Evolutionary conservation across 2,888 invertebrate genomes (phyloP).

Genomic region (Aphidius colemani): DNA sequence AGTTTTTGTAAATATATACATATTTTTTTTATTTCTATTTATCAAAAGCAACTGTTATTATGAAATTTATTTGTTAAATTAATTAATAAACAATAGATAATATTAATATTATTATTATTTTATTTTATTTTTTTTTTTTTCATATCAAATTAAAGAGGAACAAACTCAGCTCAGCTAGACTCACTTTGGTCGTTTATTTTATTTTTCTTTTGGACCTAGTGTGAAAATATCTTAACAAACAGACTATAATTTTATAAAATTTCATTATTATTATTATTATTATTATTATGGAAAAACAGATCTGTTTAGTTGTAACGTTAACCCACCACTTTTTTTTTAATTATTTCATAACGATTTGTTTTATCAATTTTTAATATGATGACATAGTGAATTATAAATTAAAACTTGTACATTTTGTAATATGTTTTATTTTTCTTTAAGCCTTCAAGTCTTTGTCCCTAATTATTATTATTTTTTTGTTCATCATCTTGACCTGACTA

Average conservation of each 20-base stretch:
- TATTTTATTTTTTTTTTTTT: too few relatives aligned
- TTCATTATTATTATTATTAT: too few relatives aligned
- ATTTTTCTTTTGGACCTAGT: neutral
- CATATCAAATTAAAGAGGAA: neutral
- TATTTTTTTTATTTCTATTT: too few relatives aligned
- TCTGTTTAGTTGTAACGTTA: constrained; percentile 31
- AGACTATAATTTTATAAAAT: too few relatives aligned
- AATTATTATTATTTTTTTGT: constrained; percentile 47
- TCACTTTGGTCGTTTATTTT: neutral
- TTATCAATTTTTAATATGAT: too few relatives aligned
- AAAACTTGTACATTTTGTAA: constrained; percentile 57
- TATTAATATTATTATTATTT: too few relatives aligned
- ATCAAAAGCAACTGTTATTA: too few relatives aligned
- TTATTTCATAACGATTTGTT: neutral
- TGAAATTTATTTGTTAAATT: too few relatives aligned
- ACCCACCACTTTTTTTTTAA: constrained; percentile 1
- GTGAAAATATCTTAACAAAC: constrained; percentile 6
- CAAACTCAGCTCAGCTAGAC: constrained; percentile 23
- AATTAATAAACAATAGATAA: too few relatives aligned
- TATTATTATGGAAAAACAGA: too few relatives aligned
- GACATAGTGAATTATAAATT: constrained; percentile 41
- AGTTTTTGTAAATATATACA: too few relatives aligned
- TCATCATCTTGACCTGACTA: neutral
- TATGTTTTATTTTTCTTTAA: constrained; percentile 41
- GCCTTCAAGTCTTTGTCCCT: neutral